Base-by-base conservation (phyloP, 2,797 vertebrate genomes). In the Pseudomugil gertrudae region DNA sequence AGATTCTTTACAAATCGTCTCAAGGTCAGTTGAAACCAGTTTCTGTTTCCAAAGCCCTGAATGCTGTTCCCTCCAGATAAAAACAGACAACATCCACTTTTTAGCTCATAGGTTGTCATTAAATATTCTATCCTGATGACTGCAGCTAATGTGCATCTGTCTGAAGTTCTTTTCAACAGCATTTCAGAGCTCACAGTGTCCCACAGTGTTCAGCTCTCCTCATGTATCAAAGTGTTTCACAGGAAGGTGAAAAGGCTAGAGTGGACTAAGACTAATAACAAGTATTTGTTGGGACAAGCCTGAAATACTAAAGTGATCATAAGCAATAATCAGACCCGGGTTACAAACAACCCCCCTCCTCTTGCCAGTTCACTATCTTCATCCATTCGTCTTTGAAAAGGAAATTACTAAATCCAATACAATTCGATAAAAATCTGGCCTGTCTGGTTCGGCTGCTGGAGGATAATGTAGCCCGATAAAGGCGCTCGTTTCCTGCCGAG, bases 321-420 rank as follows among this genome's bases (percentile, higher is more conserved):
- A 88, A 89, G 87, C 90, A 92, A 93, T 91, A 91, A 90, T 88
- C 86, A 75, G 51, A 62, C 57, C 53, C 4, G 67, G 84, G 87
- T 89, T 87, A 80, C 69, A 85, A 86, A 91, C 88, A 91, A 92
- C 91, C 62, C 68, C 57, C 86, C 62, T 38, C 32, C 33, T 23
- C 17, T 45, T 24, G n/a, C n/a, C n/a, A n/a, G n/a, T n/a, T 56
- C 64, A 29, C 73, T 90, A 93, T 91, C 90, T 91, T 71, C 67
- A 79, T 84, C 88, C 90, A 92, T 92, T 93, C 65, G 76, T 92
- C 91, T 92, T 86, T 76, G 81, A 66, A 84, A 84, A 92, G 91
- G 92, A 93, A 92, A 94, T 92, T 88, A 92, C 90, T 92, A 84
- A 90, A 89, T 91, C 88, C 90, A 90, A 90, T 93, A 89, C 83